phyloP scores from a whole-genome alignment of 1,140 invertebrate species.

The Drosophila ficusphila region DNA sequence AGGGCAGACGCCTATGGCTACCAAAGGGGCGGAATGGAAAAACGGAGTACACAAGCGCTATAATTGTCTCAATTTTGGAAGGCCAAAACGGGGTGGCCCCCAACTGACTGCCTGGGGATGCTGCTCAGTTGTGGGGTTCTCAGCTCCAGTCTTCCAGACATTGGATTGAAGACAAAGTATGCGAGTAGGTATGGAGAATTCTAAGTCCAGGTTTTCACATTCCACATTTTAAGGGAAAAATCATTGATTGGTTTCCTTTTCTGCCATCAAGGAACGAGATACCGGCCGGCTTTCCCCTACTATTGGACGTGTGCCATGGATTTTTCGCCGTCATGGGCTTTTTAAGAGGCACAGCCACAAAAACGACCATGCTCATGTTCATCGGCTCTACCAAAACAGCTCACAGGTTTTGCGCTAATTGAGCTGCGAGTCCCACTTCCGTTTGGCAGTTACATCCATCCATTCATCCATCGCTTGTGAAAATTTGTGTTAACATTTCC shows the following conservation, averaged over 20 bases:
- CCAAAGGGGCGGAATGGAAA: constrained; percentile 4
- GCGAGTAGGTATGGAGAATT: too few species aligned
- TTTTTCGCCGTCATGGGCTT: not conserved
- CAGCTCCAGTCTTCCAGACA: constrained; percentile 11
- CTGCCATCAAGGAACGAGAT: too few species aligned
- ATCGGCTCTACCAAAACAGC: constrained; percentile 26
- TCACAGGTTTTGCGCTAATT: constrained; percentile 74
- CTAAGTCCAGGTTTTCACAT: too few species aligned
- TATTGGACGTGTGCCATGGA: constrained; percentile 8
- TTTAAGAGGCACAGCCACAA: constrained; percentile 35
- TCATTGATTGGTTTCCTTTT: too few species aligned
- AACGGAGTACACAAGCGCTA: constrained; percentile 29
- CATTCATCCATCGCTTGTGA: constrained; percentile 40
- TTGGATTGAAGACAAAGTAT: too few species aligned
- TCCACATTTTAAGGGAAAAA: too few species aligned
- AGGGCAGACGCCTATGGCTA: constrained; percentile 37
- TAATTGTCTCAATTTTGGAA: constrained; percentile 46
- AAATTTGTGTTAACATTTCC: constrained; percentile 77
- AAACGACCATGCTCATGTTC: constrained; percentile 57
- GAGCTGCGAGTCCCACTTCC: constrained; percentile 49
- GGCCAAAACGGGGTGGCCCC: constrained; percentile 6
- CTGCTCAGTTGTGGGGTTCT: constrained; percentile 43
- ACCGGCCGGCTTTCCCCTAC: too few species aligned
- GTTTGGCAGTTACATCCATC: constrained; percentile 3
- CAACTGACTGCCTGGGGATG: constrained; percentile 24